These are phyloP conservation scores for Sitta carolinensis DNA, from an alignment of 2,797 vertebrate genomes.

Conservation along the genomic window DNA sequence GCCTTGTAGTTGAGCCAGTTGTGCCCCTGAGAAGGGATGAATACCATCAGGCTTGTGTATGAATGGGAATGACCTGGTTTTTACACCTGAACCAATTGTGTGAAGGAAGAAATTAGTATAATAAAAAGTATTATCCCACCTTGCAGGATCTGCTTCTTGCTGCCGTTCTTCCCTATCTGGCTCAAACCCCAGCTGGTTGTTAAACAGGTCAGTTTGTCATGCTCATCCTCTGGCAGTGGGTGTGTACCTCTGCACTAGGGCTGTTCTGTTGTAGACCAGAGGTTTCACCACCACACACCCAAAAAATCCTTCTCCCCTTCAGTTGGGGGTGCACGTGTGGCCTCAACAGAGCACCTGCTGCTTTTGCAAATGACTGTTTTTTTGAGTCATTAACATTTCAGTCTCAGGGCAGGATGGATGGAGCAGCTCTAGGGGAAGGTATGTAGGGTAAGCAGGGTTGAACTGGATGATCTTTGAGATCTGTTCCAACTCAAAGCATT, in stretches of 20 bases:
- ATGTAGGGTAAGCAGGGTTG: neutral
- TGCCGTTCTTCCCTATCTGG: neutral
- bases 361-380: neutral
- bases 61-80: too few species aligned
- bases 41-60: neutral
- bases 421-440: neutral
- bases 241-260: too few species aligned
- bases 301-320: neutral
- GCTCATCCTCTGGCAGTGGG: neutral
- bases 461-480: neutral
- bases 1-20: neutral
- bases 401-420: neutral
- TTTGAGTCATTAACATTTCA: neutral
- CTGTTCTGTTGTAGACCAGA: neutral
- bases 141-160: neutral
- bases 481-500: neutral
- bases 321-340: fast-evolving
- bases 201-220: neutral
- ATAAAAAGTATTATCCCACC: neutral
- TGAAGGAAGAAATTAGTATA: neutral
- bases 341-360: neutral
- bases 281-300: neutral
- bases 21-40: neutral
- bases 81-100: neutral
- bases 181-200: neutral